Evolutionary conservation across 2,888 invertebrate species (phyloP).

Genomic region (Griposia aprilina): DNA sequence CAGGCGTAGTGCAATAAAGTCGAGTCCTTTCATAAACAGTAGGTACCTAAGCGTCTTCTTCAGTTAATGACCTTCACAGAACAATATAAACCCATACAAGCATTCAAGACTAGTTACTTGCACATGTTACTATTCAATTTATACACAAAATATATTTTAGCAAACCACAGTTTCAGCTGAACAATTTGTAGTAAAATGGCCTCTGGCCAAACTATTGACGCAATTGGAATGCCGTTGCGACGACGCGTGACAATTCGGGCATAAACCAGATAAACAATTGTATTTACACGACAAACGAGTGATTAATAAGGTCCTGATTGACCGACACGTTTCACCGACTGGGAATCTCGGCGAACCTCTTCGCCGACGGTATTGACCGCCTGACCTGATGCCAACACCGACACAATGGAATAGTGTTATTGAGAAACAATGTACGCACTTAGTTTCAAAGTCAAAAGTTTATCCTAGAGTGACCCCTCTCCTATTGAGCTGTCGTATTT

Average conservation of each 20-base stretch:
- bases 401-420: conserved; percentile 41
- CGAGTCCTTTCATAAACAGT: not conserved
- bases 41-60: not conserved
- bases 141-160: conserved; percentile 37
- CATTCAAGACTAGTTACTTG: conserved; percentile 29
- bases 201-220: conserved; percentile 78
- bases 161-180: conserved; percentile 33
- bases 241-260: conserved; percentile 55
- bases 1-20: not conserved
- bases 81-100: conserved; percentile 31
- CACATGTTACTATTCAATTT: conserved; percentile 32
- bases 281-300: conserved; percentile 58
- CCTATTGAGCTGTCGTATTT: not conserved
- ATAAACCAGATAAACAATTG: conserved; percentile 63
- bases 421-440: conserved; percentile 32
- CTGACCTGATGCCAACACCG: conserved; percentile 58
- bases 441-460: conserved; percentile 37
- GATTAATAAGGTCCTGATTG: conserved; percentile 64
- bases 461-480: conserved; percentile 23
- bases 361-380: conserved; percentile 36
- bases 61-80: conserved; percentile 18
- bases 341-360: conserved; percentile 41
- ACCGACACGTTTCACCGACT: conserved; percentile 50
- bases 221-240: conserved; percentile 68
- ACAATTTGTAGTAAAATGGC: conserved; percentile 73